phyloP scores from a whole-genome alignment of 2,888 invertebrate genomes.

The Bembecia ichneumoniformis region DNA sequence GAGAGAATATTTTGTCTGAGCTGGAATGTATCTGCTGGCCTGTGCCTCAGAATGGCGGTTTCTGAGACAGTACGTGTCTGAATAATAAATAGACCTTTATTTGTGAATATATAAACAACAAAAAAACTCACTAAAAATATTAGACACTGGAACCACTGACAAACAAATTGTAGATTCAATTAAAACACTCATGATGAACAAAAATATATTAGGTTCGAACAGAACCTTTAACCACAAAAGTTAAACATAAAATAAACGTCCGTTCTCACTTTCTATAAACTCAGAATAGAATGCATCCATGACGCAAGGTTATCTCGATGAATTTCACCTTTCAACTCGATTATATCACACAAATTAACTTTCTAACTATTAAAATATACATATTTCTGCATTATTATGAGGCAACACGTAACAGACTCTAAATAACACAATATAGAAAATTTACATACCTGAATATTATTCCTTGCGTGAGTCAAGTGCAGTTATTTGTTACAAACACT shows the following conservation, averaged over 20 bases:
- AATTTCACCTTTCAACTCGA: slow-evolving; percentile 60
- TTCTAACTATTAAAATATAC: slow-evolving; percentile 34
- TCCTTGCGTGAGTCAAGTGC: too few relatives aligned
- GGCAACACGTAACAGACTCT: not conserved
- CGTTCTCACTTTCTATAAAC: slow-evolving; percentile 29
- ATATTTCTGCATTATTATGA: slow-evolving; percentile 9
- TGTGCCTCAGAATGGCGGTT: too few relatives aligned
- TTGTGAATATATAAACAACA: too few relatives aligned
- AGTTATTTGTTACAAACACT: too few relatives aligned
- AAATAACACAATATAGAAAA: too few relatives aligned
- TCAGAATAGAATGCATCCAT: slow-evolving; percentile 24
- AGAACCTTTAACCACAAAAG: slow-evolving; percentile 9
- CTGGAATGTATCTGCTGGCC: too few relatives aligned
- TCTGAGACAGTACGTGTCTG: too few relatives aligned
- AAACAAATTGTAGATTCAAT: slow-evolving; percentile 45
- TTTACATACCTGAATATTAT: too few relatives aligned
- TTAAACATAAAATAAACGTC: slow-evolving; percentile 22
- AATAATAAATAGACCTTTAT: too few relatives aligned
- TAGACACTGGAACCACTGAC: slow-evolving; percentile 39
- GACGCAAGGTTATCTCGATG: slow-evolving; percentile 34
- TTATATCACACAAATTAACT: slow-evolving; percentile 51
- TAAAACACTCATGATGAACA: slow-evolving; percentile 30
- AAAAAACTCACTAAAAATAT: not conserved
- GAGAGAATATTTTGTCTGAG: too few relatives aligned
- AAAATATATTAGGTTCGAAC: slow-evolving; percentile 1